phyloP scores from a whole-genome alignment of 1,140 invertebrate genomes.

The Tigriopus japonicus region DNA sequence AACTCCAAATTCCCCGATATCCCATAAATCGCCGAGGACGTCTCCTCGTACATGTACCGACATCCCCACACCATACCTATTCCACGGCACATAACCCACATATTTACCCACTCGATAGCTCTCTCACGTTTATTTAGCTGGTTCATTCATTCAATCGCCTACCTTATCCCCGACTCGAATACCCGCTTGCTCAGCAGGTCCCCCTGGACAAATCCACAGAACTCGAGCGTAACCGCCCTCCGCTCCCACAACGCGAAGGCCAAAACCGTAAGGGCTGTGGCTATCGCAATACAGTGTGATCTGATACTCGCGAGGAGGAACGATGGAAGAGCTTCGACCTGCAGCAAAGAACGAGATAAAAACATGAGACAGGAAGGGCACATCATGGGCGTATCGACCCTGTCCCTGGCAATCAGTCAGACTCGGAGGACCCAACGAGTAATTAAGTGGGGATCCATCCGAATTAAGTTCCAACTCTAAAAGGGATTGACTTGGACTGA shows the following conservation, averaged over 20 bases:
- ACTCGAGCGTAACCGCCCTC: neutral
- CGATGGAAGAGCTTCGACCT: neutral
- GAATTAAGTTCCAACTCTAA: too few relatives aligned
- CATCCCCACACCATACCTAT: too few relatives aligned
- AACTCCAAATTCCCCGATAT: too few relatives aligned
- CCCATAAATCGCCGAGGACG: too few relatives aligned
- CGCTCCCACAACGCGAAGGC: conserved; percentile 5
- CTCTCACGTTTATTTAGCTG: too few relatives aligned
- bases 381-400: neutral
- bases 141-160: too few relatives aligned
- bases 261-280: conserved; percentile 3
- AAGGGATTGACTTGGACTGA: too few relatives aligned
- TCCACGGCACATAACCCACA: too few relatives aligned
- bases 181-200: conserved; percentile 2
- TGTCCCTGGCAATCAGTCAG: neutral
- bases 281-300: neutral
- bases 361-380: neutral
- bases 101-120: too few relatives aligned
- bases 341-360: neutral
- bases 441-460: neutral
- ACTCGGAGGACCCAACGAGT: neutral
- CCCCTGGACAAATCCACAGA: conserved; percentile 5
- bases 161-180: conserved; percentile 8
- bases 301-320: neutral
- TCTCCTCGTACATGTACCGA: too few relatives aligned